Evolutionary conservation across 1,140 invertebrate species (phyloP).

Genomic region (Heliconius eleuchia): DNA sequence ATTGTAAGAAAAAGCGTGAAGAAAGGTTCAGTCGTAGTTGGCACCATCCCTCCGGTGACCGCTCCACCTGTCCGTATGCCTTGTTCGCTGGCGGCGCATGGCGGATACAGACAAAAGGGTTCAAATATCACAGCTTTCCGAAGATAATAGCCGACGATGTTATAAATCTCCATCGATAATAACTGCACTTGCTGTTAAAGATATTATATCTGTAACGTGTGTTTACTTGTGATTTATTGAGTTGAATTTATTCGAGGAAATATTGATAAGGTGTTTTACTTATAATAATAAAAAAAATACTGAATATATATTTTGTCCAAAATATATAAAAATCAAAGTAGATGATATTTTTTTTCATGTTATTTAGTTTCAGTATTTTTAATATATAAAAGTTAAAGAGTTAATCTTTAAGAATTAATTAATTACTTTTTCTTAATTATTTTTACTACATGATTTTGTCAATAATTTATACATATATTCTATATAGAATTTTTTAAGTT

Average conservation of each 20-base stretch:
- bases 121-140: constrained; percentile 78
- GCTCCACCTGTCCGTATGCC: constrained; percentile 69
- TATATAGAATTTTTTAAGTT: not conserved
- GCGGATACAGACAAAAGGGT: constrained; percentile 75
- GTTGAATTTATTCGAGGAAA: not conserved
- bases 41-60: constrained; percentile 42
- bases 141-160: constrained; percentile 65
- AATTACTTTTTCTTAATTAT: too few species aligned
- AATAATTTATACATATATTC: not conserved
- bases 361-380: too few species aligned
- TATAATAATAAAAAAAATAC: not conserved
- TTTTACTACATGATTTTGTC: not conserved
- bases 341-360: too few species aligned
- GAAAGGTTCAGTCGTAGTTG: constrained; percentile 67
- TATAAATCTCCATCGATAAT: constrained; percentile 77
- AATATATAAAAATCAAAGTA: too few species aligned
- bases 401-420: too few species aligned
- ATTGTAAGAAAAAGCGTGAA: constrained; percentile 71
- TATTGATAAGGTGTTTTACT: not conserved
- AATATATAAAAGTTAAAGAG: too few species aligned
- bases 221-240: constrained; percentile 69
- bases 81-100: constrained; percentile 62
- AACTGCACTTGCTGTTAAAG: constrained; percentile 69
- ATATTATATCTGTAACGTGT: constrained; percentile 61
- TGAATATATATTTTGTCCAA: not conserved